Conservation (phyloP, 2,888 invertebrate species). For the Chloroclysta siterata region DNA sequence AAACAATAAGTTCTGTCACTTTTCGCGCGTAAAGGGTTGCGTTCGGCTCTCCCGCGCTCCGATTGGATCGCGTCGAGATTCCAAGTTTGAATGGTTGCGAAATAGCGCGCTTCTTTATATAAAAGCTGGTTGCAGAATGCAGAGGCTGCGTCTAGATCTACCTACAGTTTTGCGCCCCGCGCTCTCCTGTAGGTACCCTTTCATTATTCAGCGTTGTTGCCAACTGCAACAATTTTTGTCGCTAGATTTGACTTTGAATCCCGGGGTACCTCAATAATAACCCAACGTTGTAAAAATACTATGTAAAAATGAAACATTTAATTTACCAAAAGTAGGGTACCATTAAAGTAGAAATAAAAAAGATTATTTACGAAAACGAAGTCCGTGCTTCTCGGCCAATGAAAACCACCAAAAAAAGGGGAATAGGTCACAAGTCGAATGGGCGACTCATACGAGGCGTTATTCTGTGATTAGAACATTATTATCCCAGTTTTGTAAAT, state of each 20-base stretch:
- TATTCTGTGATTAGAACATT: too few relatives aligned
- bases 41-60: conserved; percentile 71
- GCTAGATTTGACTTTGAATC: conserved; percentile 1
- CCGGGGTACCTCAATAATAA: background rate
- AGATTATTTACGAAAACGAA: too few relatives aligned
- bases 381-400: too few relatives aligned
- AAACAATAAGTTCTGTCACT: conserved; percentile 67
- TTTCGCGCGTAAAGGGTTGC: conserved; percentile 63
- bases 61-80: conserved; percentile 76
- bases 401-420: too few relatives aligned
- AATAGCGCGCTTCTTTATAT: conserved; percentile 79
- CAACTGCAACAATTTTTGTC: conserved; percentile 5
- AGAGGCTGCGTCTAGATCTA: conserved; percentile 42
- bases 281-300: background rate
- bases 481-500: too few relatives aligned
- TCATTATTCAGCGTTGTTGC: conserved; percentile 40
- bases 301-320: too few relatives aligned
- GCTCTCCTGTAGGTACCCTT: conserved; percentile 73
- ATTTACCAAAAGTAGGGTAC: too few relatives aligned
- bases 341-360: too few relatives aligned
- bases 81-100: conserved; percentile 79
- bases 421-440: too few relatives aligned
- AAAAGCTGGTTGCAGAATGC: conserved; percentile 45
- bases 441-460: too few relatives aligned
- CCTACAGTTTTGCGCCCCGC: conserved; percentile 58